Evolutionary conservation across 2,113 vertebrate genomes (phyloP).

Genomic region (Leucoraja erinaceus): DNA sequence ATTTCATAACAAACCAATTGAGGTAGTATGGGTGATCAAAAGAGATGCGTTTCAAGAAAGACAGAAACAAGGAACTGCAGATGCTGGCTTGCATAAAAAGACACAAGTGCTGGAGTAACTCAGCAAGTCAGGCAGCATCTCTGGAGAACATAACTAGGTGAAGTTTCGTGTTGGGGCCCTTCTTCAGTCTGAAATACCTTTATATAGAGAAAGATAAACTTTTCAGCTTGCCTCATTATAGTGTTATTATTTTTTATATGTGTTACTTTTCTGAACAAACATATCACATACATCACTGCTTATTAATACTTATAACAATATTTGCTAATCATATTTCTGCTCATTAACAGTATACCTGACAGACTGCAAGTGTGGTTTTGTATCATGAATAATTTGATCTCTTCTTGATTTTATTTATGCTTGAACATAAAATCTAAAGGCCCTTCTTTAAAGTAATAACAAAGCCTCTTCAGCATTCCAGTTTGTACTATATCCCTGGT

Average conservation of each 20-base stretch:
- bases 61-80: too few species aligned
- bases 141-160: too few species aligned
- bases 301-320: neutral
- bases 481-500: neutral
- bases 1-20: neutral
- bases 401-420: neutral
- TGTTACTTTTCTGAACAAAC: neutral
- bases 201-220: neutral
- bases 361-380: neutral
- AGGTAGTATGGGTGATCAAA: neutral
- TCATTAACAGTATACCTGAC: neutral
- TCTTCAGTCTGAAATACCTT: neutral
- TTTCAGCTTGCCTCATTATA: neutral
- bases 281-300: neutral
- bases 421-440: neutral
- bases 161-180: too few species aligned
- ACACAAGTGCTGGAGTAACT: too few species aligned
- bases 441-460: neutral
- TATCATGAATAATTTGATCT: neutral
- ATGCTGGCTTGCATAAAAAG: too few species aligned
- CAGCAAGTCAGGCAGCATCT: too few species aligned
- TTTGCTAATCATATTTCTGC: neutral
- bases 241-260: neutral
- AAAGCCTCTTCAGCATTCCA: neutral
- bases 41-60: neutral